phyloP scores from a whole-genome alignment of 2,113 vertebrate species.

The Megaceryle maxima region DNA sequence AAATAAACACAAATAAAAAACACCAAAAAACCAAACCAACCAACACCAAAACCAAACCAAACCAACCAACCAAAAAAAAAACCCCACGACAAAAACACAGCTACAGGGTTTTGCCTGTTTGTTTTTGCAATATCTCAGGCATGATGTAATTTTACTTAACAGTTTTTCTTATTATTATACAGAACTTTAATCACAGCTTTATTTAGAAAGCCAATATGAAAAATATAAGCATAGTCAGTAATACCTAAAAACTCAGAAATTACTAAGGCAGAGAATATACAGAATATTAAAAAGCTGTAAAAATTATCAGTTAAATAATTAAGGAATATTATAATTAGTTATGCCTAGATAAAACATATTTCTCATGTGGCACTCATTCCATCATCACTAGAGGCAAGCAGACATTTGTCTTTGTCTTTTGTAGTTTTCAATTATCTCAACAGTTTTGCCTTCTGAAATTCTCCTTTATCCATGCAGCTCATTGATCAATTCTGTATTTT shows the following conservation, averaged over 20 bases:
- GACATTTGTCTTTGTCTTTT: constrained; percentile 25
- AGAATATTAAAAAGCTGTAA: constrained; percentile 12
- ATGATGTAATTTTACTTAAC: not conserved
- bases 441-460: constrained; percentile 31
- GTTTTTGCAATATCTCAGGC: not conserved
- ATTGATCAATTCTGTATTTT: constrained; percentile 60
- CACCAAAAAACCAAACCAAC: no score
- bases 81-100: not conserved
- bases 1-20: no score
- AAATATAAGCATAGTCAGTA: not conserved
- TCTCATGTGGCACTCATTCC: constrained; percentile 13
- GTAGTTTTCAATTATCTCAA: constrained; percentile 46
- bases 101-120: not conserved
- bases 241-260: not conserved
- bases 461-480: constrained; percentile 26
- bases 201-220: not conserved
- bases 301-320: constrained; percentile 6
- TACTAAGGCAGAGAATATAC: not conserved
- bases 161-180: not conserved
- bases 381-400: constrained; percentile 25
- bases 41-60: no score
- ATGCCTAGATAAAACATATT: constrained; percentile 3
- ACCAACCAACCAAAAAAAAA: no score
- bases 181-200: not conserved
- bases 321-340: not conserved